Evolutionary conservation across 2,888 invertebrate species (phyloP), one percentile per base, ranked within the genome.

Genomic region (Augiades crinisus): DNA sequence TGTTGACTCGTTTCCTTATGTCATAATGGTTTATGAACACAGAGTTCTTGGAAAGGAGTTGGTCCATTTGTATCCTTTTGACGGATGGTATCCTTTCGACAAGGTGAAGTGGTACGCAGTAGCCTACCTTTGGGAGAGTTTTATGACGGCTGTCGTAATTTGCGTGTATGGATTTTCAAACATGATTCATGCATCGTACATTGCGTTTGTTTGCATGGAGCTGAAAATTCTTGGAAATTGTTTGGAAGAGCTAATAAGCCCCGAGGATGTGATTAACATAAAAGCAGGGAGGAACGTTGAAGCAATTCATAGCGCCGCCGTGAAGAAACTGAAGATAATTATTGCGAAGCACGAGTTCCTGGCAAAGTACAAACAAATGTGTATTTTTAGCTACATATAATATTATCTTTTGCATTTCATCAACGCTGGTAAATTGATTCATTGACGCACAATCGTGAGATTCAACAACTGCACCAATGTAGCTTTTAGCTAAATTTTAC

Each of bases 41-140:
- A 53, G 65, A 12, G 50, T 78, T 10, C 44, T 75, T 31, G 70
- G 67, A 5, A 55, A 70, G 31, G 72, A 76, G 22, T 56, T 60
- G 7, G 58, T 67, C 24, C 68, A 75, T 58, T 63, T 82, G 5
- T 85, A 78, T 46, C 87, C 86, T 0, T 78, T 78, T 31, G 82
- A 85, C 53, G 85, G 80, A 4, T 85, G 84, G 85, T 87, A 87
- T 53, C 87, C 86, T 7, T 86, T 86, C 47, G 76, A 84, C 53
- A 84, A 82, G 62, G 62, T 75, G 0, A 65, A 75, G 54, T 84
- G 78, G 78, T 87, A 81, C 59, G 71, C 72, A 31, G 53, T 60
- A n/a, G 74, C 65, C 1, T 87, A 86, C 21, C 36, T 72, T 2
- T 85, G 84, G 83, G 87, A 88, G 58, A 68, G 78, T 47, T 64